These are phyloP conservation scores for Nasonia oneida DNA, from an alignment of 2,888 invertebrate genomes.

Conservation along the genomic window DNA sequence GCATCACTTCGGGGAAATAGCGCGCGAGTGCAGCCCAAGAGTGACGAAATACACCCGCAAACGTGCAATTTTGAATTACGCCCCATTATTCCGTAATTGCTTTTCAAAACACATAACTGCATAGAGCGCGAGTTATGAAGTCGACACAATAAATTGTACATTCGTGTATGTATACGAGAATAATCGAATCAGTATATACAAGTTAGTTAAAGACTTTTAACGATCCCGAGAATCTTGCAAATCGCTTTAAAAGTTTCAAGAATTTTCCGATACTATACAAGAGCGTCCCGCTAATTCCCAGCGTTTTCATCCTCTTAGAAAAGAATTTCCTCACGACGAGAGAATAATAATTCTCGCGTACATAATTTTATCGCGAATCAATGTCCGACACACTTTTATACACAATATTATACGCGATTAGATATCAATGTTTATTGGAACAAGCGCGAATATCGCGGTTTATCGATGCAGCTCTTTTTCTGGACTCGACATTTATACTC, in stretches of 20 bases:
- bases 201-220: constrained; percentile 35
- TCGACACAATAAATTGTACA: neutral
- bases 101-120: neutral
- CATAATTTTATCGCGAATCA: constrained; percentile 2
- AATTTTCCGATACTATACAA: constrained; percentile 35
- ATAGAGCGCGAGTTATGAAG: neutral
- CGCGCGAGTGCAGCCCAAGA: neutral
- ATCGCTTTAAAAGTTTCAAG: constrained; percentile 31
- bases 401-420: neutral
- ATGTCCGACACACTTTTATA: constrained; percentile 21
- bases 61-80: neutral
- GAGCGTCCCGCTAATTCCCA: neutral
- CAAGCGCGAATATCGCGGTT: neutral
- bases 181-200: neutral
- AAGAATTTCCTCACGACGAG: neutral
- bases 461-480: no score
- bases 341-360: neutral
- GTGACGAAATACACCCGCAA: neutral
- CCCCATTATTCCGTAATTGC: constrained; percentile 3
- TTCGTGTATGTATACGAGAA: neutral
- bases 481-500: neutral
- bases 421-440: neutral
- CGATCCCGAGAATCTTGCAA: constrained; percentile 35
- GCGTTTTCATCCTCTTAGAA: constrained; percentile 6
- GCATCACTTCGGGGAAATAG: neutral